These are phyloP conservation scores for Dermatemys mawii DNA, from an alignment of 2,113 vertebrate species.

Conservation along the genomic window DNA sequence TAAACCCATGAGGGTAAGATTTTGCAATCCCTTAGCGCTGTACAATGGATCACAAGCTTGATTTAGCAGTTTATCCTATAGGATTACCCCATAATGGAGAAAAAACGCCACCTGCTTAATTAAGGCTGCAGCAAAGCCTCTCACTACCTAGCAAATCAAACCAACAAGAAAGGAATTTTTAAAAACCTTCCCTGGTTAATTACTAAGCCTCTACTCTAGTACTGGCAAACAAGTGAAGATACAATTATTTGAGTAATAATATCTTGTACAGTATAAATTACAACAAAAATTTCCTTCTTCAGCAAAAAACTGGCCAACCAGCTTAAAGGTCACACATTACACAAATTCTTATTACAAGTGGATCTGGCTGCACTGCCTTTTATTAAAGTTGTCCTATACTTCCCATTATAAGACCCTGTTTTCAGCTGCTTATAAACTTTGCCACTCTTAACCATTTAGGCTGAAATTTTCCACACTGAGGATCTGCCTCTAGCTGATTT, in stretches of 20 bases:
- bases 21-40: neutral
- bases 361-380: neutral
- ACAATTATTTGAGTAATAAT: too few species aligned
- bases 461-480: neutral
- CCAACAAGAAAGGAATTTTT: neutral
- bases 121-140: neutral
- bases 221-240: neutral
- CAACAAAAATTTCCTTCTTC: neutral
- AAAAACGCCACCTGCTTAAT: neutral
- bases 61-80: fast-evolving
- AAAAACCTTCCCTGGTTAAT: neutral
- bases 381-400: neutral
- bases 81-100: neutral
- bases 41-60: neutral
- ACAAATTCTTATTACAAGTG: neutral
- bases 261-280: neutral
- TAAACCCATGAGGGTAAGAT: neutral
- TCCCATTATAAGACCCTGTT: neutral
- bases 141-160: neutral
- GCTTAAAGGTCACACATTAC: neutral
- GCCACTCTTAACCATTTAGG: neutral
- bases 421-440: neutral
- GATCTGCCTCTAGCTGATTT: neutral
- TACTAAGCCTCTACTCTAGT: neutral
- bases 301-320: neutral